Conservation (phyloP, 2,888 invertebrate species). For the Pyrrhosoma nymphula region DNA sequence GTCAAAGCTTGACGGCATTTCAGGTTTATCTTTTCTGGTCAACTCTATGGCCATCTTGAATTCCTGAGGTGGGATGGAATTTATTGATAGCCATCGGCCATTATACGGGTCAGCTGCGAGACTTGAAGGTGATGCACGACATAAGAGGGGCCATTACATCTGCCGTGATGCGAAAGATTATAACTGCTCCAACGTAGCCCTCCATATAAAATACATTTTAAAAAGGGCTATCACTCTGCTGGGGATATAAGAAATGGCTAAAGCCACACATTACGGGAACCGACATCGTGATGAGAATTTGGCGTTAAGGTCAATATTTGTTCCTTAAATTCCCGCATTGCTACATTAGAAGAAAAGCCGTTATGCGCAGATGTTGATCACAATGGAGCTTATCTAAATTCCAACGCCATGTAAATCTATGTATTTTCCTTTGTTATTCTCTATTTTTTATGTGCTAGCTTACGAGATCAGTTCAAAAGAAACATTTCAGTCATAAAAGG, state of each 20-base stretch:
- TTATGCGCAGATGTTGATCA: too few relatives aligned
- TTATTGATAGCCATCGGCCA: neutral
- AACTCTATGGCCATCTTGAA: neutral
- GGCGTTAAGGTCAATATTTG: neutral
- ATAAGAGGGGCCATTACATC: neutral
- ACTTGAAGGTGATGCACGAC: neutral
- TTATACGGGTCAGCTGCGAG: neutral
- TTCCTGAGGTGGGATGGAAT: neutral
- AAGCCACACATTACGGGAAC: neutral
- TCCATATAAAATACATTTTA: neutral
- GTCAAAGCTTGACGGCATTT: constrained; percentile 20
- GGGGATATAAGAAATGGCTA: neutral
- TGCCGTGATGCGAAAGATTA: neutral
- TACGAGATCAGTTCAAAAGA: too few relatives aligned
- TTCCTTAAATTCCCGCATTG: neutral
- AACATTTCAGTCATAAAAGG: too few relatives aligned
- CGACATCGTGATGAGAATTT: neutral
- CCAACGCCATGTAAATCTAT: too few relatives aligned
- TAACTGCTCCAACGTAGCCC: neutral
- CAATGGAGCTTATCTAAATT: too few relatives aligned
- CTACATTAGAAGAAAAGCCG: neutral
- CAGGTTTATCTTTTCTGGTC: constrained; percentile 24
- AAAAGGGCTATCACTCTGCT: neutral
- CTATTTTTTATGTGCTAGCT: too few relatives aligned
- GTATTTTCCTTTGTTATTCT: too few relatives aligned